phyloP scores from a whole-genome alignment of 2,113 vertebrate genomes.

The Phyllostomus discolor region DNA sequence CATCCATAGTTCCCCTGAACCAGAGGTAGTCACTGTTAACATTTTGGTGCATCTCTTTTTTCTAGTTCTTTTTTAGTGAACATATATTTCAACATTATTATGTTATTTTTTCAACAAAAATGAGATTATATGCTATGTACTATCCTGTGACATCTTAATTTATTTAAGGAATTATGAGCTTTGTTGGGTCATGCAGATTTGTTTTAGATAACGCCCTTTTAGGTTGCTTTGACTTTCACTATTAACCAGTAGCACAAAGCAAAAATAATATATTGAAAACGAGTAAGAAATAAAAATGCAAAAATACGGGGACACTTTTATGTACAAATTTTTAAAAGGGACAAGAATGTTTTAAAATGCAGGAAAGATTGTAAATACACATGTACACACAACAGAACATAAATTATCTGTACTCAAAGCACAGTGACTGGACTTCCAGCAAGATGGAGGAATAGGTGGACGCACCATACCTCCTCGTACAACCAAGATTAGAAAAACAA shows the following conservation, averaged over 20 bases:
- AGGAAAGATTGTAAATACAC: not conserved
- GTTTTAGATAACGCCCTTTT: not conserved
- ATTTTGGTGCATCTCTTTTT: not conserved
- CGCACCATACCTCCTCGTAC: no score
- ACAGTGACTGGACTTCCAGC: no score
- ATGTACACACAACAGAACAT: not conserved
- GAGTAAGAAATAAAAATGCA: conserved; percentile 9
- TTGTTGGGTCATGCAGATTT: conserved; percentile 1
- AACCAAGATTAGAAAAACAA: no score
- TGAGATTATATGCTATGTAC: not conserved
- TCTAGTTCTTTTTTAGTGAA: not conserved
- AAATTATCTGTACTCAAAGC: not conserved
- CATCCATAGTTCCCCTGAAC: not conserved
- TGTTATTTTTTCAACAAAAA: conserved; percentile 39
- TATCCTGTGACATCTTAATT: not conserved
- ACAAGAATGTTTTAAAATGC: conserved; percentile 6
- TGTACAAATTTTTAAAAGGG: not conserved
- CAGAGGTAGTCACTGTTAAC: not conserved
- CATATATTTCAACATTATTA: no score
- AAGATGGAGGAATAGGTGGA: no score
- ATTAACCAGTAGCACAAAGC: not conserved
- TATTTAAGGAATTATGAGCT: conserved; percentile 1
- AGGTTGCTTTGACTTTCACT: not conserved
- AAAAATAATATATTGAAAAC: conserved; percentile 9
- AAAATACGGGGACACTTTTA: not conserved